Evolutionary conservation across 2,888 invertebrate species (phyloP).

Genomic region (Sceliomorpha sp.): DNA sequence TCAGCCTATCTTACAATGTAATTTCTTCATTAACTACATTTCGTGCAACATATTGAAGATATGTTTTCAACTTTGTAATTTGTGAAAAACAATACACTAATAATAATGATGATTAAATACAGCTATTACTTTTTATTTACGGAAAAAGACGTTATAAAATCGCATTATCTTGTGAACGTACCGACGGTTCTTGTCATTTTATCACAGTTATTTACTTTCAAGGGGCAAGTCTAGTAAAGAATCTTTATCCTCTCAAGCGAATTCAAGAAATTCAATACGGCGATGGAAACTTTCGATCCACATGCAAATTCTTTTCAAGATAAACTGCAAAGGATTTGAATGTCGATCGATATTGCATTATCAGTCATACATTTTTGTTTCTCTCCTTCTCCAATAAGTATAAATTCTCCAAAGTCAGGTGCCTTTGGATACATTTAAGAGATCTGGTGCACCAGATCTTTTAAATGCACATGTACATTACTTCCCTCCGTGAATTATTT

Average conservation of each 20-base stretch:
- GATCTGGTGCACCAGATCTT: background rate
- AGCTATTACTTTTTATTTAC: too few species aligned
- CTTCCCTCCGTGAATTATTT: slow-evolving; percentile 4
- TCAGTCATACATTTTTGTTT: slow-evolving; percentile 1
- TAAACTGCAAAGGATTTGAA: slow-evolving; percentile 4
- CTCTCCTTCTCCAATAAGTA: background rate
- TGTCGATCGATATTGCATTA: slow-evolving; percentile 5
- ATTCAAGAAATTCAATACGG: background rate
- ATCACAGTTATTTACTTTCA: background rate
- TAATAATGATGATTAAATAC: too few species aligned
- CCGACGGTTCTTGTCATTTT: too few species aligned
- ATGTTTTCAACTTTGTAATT: too few species aligned
- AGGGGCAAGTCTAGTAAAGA: background rate
- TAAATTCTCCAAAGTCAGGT: background rate
- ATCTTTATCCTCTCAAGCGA: background rate
- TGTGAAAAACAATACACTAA: too few species aligned
- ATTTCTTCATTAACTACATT: too few species aligned
- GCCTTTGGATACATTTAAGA: too few species aligned
- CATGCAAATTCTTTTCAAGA: slow-evolving; percentile 6
- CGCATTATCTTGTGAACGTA: background rate
- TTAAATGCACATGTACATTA: slow-evolving; percentile 3
- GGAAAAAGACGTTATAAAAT: too few species aligned
- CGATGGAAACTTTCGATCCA: slow-evolving; percentile 1
- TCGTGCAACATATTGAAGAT: too few species aligned
- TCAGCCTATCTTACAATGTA: too few species aligned